Conservation (phyloP, 2,888 invertebrate genomes). For the Chironomus riparius region DNA sequence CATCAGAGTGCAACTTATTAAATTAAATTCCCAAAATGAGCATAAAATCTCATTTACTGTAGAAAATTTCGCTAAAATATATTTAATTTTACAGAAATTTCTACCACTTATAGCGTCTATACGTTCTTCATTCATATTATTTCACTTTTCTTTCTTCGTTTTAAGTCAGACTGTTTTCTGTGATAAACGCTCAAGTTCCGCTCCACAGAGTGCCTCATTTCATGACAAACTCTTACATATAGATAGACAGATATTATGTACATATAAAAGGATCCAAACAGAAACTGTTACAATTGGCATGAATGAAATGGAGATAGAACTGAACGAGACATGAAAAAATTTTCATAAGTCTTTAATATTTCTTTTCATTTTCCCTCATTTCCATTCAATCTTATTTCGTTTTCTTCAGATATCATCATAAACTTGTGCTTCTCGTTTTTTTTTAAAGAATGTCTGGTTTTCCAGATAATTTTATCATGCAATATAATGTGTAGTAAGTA, state of each 20-base stretch:
- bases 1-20: neutral
- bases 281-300: neutral
- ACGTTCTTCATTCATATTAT: neutral
- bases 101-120: constrained; percentile 19
- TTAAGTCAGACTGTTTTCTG: constrained; percentile 6
- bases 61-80: neutral
- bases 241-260: neutral
- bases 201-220: constrained; percentile 3
- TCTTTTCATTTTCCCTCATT: neutral
- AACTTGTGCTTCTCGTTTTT: constrained; percentile 17
- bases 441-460: constrained; percentile 26
- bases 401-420: constrained; percentile 5
- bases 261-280: neutral
- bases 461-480: constrained; percentile 21
- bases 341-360: constrained; percentile 16
- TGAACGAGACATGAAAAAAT: neutral
- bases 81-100: constrained; percentile 1
- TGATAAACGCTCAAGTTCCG: constrained; percentile 27
- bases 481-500: neutral
- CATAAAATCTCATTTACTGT: too few species aligned
- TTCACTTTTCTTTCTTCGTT: neutral
- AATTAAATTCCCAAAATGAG: neutral
- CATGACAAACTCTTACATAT: constrained; percentile 13
- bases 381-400: neutral
- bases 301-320: neutral